Conservation (phyloP, 2,797 vertebrate genomes). For the Sebastes diaconus region DNA sequence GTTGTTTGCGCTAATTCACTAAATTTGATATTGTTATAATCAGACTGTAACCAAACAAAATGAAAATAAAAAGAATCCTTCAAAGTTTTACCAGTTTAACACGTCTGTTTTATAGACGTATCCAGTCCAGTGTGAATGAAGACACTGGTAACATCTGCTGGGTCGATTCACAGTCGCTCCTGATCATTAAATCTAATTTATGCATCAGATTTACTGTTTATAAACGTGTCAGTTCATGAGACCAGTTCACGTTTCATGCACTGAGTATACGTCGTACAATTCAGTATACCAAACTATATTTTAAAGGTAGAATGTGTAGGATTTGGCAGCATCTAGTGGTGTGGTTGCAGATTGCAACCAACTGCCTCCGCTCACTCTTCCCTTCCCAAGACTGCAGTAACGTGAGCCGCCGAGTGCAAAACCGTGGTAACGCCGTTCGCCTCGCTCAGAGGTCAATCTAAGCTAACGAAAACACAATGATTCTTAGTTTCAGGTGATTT, state of each 20-base stretch:
- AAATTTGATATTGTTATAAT: not conserved
- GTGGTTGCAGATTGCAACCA: no score
- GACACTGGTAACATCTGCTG: not conserved
- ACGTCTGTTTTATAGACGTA: not conserved
- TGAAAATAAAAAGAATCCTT: not conserved
- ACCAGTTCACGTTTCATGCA: not conserved
- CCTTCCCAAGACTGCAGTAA: no score
- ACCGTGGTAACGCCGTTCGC: no score
- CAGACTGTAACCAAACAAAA: not conserved
- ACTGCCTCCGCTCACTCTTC: no score
- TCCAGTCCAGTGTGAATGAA: not conserved
- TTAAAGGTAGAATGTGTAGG: fast-evolving
- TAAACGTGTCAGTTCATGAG: not conserved
- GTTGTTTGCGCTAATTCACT: not conserved
- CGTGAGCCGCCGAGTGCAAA: no score
- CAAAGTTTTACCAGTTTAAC: not conserved
- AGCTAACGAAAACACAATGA: no score
- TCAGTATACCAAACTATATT: not conserved
- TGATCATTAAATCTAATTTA: not conserved
- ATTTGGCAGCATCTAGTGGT: no score
- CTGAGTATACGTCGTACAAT: not conserved
- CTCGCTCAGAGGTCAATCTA: no score
- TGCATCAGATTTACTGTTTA: not conserved
- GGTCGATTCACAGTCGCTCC: no score
- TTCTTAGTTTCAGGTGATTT: no score